Conservation (phyloP, 2,888 invertebrate species). For the Tetheella fluctuosa region DNA sequence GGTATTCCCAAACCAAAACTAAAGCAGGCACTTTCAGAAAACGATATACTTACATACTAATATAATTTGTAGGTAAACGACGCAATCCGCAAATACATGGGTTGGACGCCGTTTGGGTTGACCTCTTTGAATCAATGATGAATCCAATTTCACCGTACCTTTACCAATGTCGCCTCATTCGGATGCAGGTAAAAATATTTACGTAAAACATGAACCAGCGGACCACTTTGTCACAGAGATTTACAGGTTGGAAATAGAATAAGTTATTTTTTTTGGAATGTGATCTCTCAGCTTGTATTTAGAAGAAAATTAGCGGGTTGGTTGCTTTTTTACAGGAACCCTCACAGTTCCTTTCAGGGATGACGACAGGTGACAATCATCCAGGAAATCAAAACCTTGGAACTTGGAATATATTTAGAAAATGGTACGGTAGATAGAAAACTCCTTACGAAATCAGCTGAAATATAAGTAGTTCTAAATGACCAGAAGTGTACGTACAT, state of each 20-base stretch:
- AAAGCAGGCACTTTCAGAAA: background rate
- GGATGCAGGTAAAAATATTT: conserved; percentile 60
- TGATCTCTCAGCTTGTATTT: conserved; percentile 2
- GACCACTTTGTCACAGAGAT: conserved; percentile 50
- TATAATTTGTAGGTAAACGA: conserved; percentile 49
- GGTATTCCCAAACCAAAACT: background rate
- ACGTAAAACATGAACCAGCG: conserved; percentile 51
- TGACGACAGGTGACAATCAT: background rate
- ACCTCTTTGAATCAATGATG: conserved; percentile 76
- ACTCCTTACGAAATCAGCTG: too few species aligned
- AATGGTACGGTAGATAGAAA: too few species aligned
- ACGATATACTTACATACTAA: conserved; percentile 9
- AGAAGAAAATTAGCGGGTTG: background rate
- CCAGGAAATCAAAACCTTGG: background rate
- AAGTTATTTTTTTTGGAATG: conserved; percentile 34
- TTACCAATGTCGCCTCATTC: conserved; percentile 53
- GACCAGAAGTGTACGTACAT: too few species aligned
- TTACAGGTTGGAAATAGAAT: conserved; percentile 44
- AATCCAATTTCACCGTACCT: conserved; percentile 64
- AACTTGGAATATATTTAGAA: background rate
- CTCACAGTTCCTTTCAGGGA: too few species aligned
- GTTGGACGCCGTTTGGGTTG: conserved; percentile 52
- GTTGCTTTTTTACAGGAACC: background rate
- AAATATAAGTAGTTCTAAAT: too few species aligned
- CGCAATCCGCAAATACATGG: conserved; percentile 46